Evolutionary conservation across 2,113 vertebrate genomes (phyloP), one percentile per base, ranked within the genome.

Genomic region (Potamarius usumacintae): DNA sequence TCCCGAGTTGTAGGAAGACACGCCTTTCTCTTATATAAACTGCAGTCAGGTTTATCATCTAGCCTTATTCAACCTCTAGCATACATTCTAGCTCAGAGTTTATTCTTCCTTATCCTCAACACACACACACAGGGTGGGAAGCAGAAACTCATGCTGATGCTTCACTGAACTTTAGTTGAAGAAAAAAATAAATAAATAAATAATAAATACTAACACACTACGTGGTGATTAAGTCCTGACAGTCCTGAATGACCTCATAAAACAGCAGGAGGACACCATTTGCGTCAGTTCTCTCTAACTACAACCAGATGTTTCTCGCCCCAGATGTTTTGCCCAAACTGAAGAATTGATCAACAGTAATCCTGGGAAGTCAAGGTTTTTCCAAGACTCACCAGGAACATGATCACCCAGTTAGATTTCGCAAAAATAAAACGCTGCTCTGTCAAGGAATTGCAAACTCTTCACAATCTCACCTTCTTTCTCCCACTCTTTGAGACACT

Each of bases 401-500:
- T 11, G 8, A 50, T 22, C 11, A 58, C 22, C 5, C 48, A n/a
- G n/a, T 53, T 55, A 79, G 72, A 86, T 65, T 86, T 63, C 14
- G 12, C 62, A 85, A 60, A 34, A n/a, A 60, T 63, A 63, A 48
- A 83, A 7, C 1, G 0, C 7, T 22, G 42, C 50, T 50, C 42
- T 9, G 15, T 25, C 53, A 7, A 55, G 34, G 27, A 71, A 69
- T 12, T 50, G 20, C 25, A 42, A 62, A 69, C 30, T 18, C 57
- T 42, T 22, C 3, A 4, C 20, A 30, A 48, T 88, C 95, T 92
- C 89, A 99, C 97, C 98, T 95, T 93, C 91, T 4, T 90, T 89
- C 79, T 99, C 97, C 98, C 98, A 98, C 69, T 92, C 90, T 67
- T 95, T 95, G 8, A 99, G 92, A 81, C 89, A 91, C 9, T 92